Percentiles rank a stretch among this genome's conserved stretches.
phyloP scores from a whole-genome alignment of 1,140 invertebrate species.

The Leptinotarsa defecta region DNA sequence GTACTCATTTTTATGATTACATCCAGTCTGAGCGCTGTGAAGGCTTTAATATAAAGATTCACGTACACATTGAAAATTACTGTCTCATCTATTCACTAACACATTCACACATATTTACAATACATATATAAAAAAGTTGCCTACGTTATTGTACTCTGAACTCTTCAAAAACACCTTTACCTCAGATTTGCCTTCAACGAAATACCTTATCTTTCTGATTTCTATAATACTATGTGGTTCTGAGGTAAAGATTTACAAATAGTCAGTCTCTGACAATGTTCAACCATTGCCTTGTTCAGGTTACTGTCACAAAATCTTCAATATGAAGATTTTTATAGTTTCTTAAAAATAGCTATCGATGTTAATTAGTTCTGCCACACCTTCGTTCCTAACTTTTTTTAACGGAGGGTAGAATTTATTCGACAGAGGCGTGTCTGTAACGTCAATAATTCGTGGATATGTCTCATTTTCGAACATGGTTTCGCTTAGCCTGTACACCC shows the following conservation, averaged over 20 bases:
- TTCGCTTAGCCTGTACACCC: constrained; percentile 44
- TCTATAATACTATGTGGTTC: constrained; percentile 9
- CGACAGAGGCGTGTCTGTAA: constrained; percentile 48
- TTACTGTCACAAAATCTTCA: constrained; percentile 18
- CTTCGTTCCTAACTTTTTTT: constrained; percentile 43
- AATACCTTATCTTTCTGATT: background rate
- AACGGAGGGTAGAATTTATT: constrained; percentile 49
- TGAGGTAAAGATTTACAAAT: constrained; percentile 11
- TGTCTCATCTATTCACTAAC: background rate
- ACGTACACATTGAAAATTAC: background rate
- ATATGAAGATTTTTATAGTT: constrained; percentile 17
- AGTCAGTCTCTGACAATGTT: constrained; percentile 23
- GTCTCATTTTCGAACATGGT: constrained; percentile 47
- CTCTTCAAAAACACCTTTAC: background rate
- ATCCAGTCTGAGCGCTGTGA: too few species aligned
- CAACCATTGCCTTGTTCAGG: constrained; percentile 3
- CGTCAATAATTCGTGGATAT: constrained; percentile 48
- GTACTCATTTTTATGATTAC: too few species aligned
- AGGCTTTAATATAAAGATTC: background rate
- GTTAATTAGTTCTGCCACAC: constrained; percentile 42
- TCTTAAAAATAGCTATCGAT: constrained; percentile 33
- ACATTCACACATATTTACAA: constrained; percentile 14
- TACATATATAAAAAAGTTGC: background rate
- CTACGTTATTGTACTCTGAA: constrained; percentile 3
- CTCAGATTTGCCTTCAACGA: constrained; percentile 1